Evolutionary conservation across 2,113 vertebrate species (phyloP), one percentile per base, ranked within the genome.

Genomic region (Gadus macrocephalus): DNA sequence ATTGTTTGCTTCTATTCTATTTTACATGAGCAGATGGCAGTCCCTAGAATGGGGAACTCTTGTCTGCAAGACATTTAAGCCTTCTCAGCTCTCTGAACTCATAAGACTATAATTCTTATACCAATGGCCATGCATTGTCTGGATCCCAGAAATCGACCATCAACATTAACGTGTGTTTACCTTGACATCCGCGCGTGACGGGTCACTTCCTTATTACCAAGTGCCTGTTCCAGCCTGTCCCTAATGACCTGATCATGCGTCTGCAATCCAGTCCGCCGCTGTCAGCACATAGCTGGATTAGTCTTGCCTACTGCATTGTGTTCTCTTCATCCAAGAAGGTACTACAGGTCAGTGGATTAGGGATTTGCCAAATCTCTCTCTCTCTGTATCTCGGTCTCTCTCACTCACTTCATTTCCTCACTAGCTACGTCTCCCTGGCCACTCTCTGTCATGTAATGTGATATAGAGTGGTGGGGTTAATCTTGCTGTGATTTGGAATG

Each of bases 201-300:
- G 5, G 42, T 49, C 42, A 12, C 9, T 49, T 49, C 42, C 42
- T 22, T 58, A 17, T 58, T 58, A 58, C 55, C 55, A 58, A 35
- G 61, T 14, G 61, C 5, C 4, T 6, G 22, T 15, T 66, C 72
- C 71, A 64, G 68, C 77, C 66, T 69, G 62, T 75, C 78, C 74
- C 77, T 62, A 35, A 22, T 68, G 72, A 73, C 69, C 77, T 83
- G 70, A 77, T 78, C 76, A 76, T 71, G 62, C 77, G 83, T 78
- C 63, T 83, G 79, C 74, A 9, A 14, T 49, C 12, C 31, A 35
- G 42, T 49, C 42, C 42, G 12, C 42, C 53, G 53, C 60, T 69
- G 75, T 91, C 86, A 89, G 87, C 88, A 86, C 77, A 86, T 77
- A 75, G 74, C 62, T 73, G 85, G 90, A 91, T 91, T 91, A 90